Evolutionary conservation across 2,888 invertebrate genomes (phyloP), one percentile per base, ranked within the genome.

Genomic region (Choreutis nemorana): DNA sequence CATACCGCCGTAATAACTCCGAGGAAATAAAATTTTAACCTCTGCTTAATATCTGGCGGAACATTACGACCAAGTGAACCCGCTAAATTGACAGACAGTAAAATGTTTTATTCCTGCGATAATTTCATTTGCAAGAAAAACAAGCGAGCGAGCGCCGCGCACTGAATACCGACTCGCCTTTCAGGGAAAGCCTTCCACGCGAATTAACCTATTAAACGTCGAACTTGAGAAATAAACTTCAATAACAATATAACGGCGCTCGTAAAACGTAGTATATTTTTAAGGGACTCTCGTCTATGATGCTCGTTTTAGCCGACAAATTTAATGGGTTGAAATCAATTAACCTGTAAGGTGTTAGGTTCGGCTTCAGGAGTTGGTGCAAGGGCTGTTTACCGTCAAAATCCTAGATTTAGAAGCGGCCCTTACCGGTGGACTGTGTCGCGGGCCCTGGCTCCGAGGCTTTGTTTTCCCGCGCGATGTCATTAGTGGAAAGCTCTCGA

Each of bases 61-160:
- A 58, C 57, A 54, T 58, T 64, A 58, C 60, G 45, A 52, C 59
- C 50, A 45, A 54, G 46, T 48, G 57, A 56, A 61, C 59, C 58
- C 55, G 50, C 50, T 56, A 66, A 77, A 78, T 75, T 72, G 78
- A 75, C 78, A 73, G 78, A 66, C 75, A 63, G 64, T 78, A 73
- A 78, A 78, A 75, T 77, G 77, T 78, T 78, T 78, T 75, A 78
- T 68, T 59, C 65, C 45, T 44, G 60, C 62, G 66, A 72, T 78
- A 77, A 78, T 72, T 77, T 73, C 60, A 71, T 77, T 75, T 72
- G 63, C 52, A 64, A 66, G 72, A 73, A 78, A 73, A 73, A 75
- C 75, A 71, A 65, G 50, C 45, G 47, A 48, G 40, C 44, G 32
- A 35, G 37, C 16, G 40, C 38, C 37, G 32, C 32, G 39, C 33